These are phyloP conservation scores for Lampris megalopsis DNA, from an alignment of 2,113 vertebrate genomes.

Conservation along the genomic window DNA sequence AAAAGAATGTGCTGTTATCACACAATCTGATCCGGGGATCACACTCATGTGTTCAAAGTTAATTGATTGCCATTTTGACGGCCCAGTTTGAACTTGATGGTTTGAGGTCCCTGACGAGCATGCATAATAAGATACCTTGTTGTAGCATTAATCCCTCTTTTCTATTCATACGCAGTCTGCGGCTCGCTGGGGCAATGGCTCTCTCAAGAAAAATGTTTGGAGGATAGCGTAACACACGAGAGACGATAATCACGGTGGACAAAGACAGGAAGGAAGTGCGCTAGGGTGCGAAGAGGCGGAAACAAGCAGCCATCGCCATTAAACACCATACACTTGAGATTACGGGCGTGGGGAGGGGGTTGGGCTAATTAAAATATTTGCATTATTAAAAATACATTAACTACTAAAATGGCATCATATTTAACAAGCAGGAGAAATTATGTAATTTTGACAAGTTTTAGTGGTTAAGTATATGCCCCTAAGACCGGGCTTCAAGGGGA, in stretches of 20 bases:
- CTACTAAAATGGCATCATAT: conserved; percentile 54
- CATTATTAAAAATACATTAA: conserved; percentile 77
- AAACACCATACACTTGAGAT: conserved; percentile 67
- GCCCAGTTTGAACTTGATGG: background rate
- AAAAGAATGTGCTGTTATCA: conserved; percentile 47
- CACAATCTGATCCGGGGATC: conserved; percentile 33
- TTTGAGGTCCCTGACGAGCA: conserved; percentile 4
- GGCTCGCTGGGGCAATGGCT: background rate
- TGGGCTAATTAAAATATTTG: conserved; percentile 72
- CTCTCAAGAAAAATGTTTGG: background rate
- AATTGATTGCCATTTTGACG: conserved; percentile 27
- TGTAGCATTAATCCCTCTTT: background rate
- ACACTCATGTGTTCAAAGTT: conserved; percentile 18
- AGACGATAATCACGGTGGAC: background rate
- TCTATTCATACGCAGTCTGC: background rate
- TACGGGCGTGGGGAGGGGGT: conserved; percentile 55
- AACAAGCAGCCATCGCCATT: conserved; percentile 35
- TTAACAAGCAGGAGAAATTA: conserved; percentile 60
- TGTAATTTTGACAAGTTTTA: conserved; percentile 53
- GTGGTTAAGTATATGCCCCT: conserved; percentile 26
- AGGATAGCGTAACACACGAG: conserved; percentile 8
- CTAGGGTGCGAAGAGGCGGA: conserved; percentile 11
- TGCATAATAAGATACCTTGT: background rate
- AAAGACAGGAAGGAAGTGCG: conserved; percentile 6
- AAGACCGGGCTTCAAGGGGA: conserved; percentile 22